phyloP scores from a whole-genome alignment of 2,113 vertebrate species.

The Brachyistius frenatus region DNA sequence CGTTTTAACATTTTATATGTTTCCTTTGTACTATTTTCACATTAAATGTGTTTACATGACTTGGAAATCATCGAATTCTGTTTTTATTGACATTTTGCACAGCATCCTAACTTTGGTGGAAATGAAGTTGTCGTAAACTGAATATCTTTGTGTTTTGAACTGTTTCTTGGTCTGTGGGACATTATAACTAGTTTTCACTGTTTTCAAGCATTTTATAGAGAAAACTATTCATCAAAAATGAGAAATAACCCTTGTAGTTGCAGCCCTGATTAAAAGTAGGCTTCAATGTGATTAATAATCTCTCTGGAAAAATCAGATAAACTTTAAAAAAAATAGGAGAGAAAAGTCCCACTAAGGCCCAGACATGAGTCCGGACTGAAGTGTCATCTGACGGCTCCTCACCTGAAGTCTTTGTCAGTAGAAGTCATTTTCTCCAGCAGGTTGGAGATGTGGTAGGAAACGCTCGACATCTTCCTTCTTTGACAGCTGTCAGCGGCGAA shows the following conservation, averaged over 20 bases:
- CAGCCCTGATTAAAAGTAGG: background rate
- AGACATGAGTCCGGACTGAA: constrained; percentile 7
- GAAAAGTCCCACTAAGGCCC: background rate
- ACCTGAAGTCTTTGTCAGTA: constrained; percentile 95
- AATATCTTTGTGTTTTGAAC: too few relatives aligned
- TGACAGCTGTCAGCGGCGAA: constrained; percentile 4
- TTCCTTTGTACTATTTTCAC: too few relatives aligned
- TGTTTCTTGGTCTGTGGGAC: too few relatives aligned
- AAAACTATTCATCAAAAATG: too few relatives aligned
- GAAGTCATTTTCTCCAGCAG: constrained; percentile 95
- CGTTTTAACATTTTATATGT: too few relatives aligned
- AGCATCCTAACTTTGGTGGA: too few relatives aligned
- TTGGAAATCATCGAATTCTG: too few relatives aligned
- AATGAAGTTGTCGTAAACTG: too few relatives aligned
- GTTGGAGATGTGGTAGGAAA: constrained; percentile 90
- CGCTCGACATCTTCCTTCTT: constrained; percentile 84
- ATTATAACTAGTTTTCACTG: too few relatives aligned
- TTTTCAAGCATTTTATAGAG: too few relatives aligned
- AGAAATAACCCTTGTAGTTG: background rate
- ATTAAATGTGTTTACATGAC: too few relatives aligned
- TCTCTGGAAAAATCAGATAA: background rate
- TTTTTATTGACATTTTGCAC: too few relatives aligned
- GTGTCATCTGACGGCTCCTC: constrained; percentile 69
- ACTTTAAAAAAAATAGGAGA: background rate
- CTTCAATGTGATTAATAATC: background rate